A percentile compares a stretch with the other conserved stretches of the same genome.
phyloP scores from a whole-genome alignment of 2,113 vertebrate species.

The Axis porcinus region DNA sequence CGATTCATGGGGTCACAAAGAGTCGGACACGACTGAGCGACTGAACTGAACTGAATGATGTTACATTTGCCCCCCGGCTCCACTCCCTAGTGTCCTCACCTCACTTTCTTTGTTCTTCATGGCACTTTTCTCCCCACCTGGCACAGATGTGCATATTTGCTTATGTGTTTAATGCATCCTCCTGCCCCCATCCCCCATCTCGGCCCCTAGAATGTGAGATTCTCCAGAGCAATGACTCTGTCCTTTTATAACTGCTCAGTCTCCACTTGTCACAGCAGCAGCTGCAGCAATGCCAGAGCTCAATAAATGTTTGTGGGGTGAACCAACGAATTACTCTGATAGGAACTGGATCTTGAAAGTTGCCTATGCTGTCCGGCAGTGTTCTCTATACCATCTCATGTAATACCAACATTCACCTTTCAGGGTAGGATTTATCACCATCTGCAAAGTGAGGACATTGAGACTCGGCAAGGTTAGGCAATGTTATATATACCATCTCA shows the following conservation, averaged over 20 bases:
- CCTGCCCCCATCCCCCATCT: accelerated
- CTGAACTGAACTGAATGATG: neutral
- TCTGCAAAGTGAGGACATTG: neutral
- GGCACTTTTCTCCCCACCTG: neutral
- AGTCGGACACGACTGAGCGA: too few relatives aligned
- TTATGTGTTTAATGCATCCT: too few relatives aligned
- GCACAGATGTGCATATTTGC: neutral
- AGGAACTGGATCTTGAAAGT: neutral
- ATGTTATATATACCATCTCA: neutral
- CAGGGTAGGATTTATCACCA: neutral
- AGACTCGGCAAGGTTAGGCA: neutral
- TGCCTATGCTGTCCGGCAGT: neutral
- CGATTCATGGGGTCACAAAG: too few relatives aligned
- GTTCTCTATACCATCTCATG: neutral
- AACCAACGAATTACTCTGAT: neutral
- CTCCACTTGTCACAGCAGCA: neutral
- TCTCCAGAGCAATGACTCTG: neutral
- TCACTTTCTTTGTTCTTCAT: neutral
- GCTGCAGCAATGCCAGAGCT: neutral
- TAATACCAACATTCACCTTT: neutral
- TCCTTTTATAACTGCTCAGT: neutral
- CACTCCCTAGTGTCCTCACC: accelerated
- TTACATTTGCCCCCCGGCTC: accelerated
- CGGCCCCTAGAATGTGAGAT: neutral
- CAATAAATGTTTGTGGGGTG: neutral